phyloP scores from a whole-genome alignment of 2,797 vertebrate genomes.

The Bovichtus variegatus region DNA sequence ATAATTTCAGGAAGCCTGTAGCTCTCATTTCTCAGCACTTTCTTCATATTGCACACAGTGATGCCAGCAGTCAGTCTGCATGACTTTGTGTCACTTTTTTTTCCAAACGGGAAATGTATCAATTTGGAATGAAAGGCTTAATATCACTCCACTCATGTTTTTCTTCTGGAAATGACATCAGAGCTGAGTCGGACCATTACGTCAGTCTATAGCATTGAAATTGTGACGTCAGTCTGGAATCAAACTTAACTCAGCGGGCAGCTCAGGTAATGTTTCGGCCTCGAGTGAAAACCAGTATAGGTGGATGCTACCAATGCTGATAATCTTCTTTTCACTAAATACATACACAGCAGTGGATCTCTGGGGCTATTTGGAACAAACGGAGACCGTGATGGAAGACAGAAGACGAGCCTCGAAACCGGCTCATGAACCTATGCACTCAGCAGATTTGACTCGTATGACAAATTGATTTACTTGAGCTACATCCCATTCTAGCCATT shows the following conservation, averaged over 20 bases:
- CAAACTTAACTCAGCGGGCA: constrained; percentile 5
- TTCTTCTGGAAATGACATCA: constrained; percentile 42
- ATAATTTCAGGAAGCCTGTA: constrained; percentile 13
- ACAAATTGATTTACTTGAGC: constrained; percentile 86
- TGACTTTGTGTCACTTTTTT: constrained; percentile 27
- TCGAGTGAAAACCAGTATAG: constrained; percentile 14
- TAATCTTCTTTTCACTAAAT: constrained; percentile 36
- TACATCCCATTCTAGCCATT: constrained; percentile 80
- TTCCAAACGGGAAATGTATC: constrained; percentile 37
- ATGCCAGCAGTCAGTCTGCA: constrained; percentile 36
- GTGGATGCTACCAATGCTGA: neutral
- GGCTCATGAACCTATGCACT: constrained; percentile 79
- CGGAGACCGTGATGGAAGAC: constrained; percentile 42
- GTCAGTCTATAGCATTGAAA: constrained; percentile 4
- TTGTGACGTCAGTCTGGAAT: constrained; percentile 23
- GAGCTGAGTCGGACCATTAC: constrained; percentile 42
- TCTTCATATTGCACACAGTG: constrained; percentile 43
- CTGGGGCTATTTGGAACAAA: constrained; percentile 45
- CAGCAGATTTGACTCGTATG: constrained; percentile 83
- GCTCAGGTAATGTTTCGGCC: constrained; percentile 21
- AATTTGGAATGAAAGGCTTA: constrained; percentile 47
- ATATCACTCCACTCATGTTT: constrained; percentile 31
- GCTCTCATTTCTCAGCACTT: constrained; percentile 39
- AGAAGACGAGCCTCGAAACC: constrained; percentile 73
- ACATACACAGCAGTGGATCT: constrained; percentile 28